Conservation (phyloP, 2,113 vertebrate genomes). For the Cryptoleucopteryx plumbea region DNA sequence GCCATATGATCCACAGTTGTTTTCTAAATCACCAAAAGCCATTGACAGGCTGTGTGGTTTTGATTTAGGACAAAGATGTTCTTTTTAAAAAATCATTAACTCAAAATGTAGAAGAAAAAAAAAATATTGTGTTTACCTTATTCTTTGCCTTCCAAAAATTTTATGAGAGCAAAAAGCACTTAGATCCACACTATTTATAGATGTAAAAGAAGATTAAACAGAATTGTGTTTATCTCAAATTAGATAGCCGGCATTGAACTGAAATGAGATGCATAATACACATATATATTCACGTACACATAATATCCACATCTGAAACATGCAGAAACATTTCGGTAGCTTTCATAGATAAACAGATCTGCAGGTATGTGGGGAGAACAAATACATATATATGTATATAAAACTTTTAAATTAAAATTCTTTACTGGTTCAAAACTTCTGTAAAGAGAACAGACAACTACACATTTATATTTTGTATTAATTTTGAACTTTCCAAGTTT, state of each 20-base stretch:
- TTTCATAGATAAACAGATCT: not conserved
- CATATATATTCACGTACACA: not conserved
- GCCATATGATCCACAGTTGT: slow-evolving; percentile 58
- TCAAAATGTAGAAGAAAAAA: not conserved
- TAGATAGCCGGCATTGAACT: not conserved
- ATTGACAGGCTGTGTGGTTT: slow-evolving; percentile 55
- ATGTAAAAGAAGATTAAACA: not conserved
- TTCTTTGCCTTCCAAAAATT: slow-evolving; percentile 25
- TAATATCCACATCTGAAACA: not conserved
- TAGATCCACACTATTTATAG: slow-evolving; percentile 42
- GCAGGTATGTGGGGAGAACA: not conserved
- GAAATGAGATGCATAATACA: not conserved
- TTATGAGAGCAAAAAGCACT: not conserved
- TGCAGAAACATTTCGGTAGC: not conserved
- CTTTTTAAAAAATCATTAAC: slow-evolving; percentile 16
- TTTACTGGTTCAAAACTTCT: not conserved
- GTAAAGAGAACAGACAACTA: not conserved
- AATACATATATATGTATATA: not conserved
- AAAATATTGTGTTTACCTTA: slow-evolving; percentile 35
- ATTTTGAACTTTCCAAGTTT: not conserved
- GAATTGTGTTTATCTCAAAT: slow-evolving; percentile 13
- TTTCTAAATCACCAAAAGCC: slow-evolving; percentile 62
- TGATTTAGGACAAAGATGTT: slow-evolving; percentile 61
- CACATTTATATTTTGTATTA: not conserved
- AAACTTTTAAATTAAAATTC: not conserved